Percentiles rank a stretch among this genome's conserved stretches.
Conservation (phyloP, 2,888 invertebrate species). For the Anthophora plumipes region DNA sequence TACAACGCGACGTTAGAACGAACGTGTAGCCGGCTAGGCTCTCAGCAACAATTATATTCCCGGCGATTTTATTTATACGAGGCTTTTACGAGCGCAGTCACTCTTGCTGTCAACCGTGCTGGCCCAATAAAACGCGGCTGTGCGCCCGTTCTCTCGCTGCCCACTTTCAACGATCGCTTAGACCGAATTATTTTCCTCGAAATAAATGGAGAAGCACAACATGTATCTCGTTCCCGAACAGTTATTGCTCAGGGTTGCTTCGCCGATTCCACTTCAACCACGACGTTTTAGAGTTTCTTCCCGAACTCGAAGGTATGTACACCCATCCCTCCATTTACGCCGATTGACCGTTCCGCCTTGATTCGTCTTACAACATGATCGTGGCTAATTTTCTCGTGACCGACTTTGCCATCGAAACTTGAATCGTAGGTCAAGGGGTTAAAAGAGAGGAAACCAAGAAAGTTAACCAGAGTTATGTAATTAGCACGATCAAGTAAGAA, state of each 20-base stretch:
- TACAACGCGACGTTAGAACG: conserved; percentile 3
- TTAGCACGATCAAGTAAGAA: no score
- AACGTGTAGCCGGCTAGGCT: conserved; percentile 54
- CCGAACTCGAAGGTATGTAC: no score
- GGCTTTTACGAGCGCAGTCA: conserved; percentile 74
- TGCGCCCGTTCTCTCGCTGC: conserved; percentile 32
- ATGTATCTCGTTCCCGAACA: no score
- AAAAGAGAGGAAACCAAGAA: no score
- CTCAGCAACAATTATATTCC: conserved; percentile 70
- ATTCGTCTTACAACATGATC: no score
- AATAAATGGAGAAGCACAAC: conserved; percentile 35
- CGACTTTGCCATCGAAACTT: no score
- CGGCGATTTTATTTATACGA: conserved; percentile 76
- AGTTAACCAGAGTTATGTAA: no score
- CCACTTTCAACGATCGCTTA: conserved; percentile 46
- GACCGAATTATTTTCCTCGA: conserved; percentile 51
- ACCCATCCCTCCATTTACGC: no score
- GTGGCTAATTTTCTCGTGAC: no score
- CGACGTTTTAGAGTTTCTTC: background rate
- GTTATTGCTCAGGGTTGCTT: background rate
- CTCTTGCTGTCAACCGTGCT: conserved; percentile 59
- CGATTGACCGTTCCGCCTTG: no score
- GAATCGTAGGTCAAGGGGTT: no score
- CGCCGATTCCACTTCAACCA: background rate
- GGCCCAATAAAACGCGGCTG: conserved; percentile 65